Evolutionary conservation across 92 coral and sea anemone species (phyloP).

Genomic region (Epizoanthus illoricatus): DNA sequence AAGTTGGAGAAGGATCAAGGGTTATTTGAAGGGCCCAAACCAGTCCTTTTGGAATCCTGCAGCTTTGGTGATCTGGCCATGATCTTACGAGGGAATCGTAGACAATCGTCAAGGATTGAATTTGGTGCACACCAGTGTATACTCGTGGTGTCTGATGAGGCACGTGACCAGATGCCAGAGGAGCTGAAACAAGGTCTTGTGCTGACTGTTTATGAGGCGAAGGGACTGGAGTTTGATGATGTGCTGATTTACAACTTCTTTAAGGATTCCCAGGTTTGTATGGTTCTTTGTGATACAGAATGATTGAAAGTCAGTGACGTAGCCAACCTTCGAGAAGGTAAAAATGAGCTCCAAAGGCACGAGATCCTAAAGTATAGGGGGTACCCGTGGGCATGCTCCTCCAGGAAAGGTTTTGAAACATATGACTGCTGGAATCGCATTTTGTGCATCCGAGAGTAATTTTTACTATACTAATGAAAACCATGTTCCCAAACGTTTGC

Average conservation of each 20-base stretch:
- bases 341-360: too few species aligned
- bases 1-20: constrained; percentile 78
- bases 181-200: constrained; percentile 86
- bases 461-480: too few species aligned
- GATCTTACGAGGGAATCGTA: constrained; percentile 86
- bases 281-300: background rate
- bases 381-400: too few species aligned
- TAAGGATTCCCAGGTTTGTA: constrained; percentile 86
- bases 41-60: constrained; percentile 88
- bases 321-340: too few species aligned
- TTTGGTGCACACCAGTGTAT: constrained; percentile 96
- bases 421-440: too few species aligned
- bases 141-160: constrained; percentile 85
- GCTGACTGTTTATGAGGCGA: constrained; percentile 91
- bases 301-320: too few species aligned
- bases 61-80: constrained; percentile 88
- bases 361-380: too few species aligned
- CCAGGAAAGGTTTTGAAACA: too few species aligned
- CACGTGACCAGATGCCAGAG: constrained; percentile 84
- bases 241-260: constrained; percentile 92
- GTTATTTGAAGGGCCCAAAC: constrained; percentile 88
- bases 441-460: too few species aligned
- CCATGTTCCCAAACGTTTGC: too few species aligned
- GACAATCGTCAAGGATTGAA: constrained; percentile 85
- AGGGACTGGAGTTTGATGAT: constrained; percentile 94